Base-by-base conservation (phyloP, 2,113 vertebrate genomes). In the Carassius auratus region DNA sequence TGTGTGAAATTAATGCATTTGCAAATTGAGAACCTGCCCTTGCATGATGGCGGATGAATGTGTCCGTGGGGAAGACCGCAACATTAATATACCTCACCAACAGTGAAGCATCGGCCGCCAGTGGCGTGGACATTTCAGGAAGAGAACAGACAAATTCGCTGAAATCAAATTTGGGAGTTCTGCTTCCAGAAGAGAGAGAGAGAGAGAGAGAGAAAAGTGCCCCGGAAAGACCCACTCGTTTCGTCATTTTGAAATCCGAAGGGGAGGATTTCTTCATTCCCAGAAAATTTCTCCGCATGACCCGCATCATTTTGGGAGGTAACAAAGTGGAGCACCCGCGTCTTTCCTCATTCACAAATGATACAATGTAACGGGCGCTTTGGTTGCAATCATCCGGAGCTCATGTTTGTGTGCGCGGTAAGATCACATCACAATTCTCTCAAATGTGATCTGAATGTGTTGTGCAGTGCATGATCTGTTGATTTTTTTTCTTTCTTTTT, bases 241-340 rank as follows among this genome's bases (percentile, higher is more conserved):
- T 78, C 84, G 84, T 85, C 84, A 85, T 78, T 85, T 85, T 68
- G 75, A 78, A 33, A 57, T 36, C 48, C 74, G 84, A 36, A 78
- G 45, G 75, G 84, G 84, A 78, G 84, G 75, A 76, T 84, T 81
- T 84, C 83, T 84, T n/a, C 83, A 33, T 84, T 76, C 71, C 83
- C 68, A 45, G 64, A 77, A 86, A 91, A 90, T 90, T 88, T 88
- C 89, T 91, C 94, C 92, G 91, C 90, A 92, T 93, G 93, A 94
- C 87, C 93, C 88, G 90, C 94, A 93, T 92, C 91, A 86, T 92
- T 92, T 92, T 90, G 89, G 92, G 92, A 94, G 94, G 94, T 93
- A 91, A 94, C 90, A 91, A 86, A 86, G 81, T 55, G 50, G 61
- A 77, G 50, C 26, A 30, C 50, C 23, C 75, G 75, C 75, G 75